Percentiles rank a stretch among this genome's conserved stretches.
Evolutionary conservation across 2,888 invertebrate species (phyloP).

Genomic region (Sipha maydis): DNA sequence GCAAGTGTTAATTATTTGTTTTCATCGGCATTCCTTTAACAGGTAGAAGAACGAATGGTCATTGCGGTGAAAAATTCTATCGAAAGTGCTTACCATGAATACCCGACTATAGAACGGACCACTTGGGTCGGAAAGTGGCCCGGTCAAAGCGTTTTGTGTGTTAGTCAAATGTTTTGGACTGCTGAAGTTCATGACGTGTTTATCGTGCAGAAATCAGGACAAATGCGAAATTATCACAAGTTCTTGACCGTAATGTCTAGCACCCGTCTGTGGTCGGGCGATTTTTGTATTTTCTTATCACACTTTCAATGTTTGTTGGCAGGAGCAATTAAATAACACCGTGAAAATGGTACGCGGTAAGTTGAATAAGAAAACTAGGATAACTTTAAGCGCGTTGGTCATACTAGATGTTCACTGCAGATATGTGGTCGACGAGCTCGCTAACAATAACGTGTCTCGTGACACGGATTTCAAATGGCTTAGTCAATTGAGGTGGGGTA

Average conservation of each 20-base stretch:
- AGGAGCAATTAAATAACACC: conserved; percentile 77
- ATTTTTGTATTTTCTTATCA: neutral
- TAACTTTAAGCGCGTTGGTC: conserved; percentile 83
- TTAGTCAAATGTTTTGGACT: conserved; percentile 87
- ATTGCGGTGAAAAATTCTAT: conserved; percentile 35
- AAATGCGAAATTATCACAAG: conserved; percentile 34
- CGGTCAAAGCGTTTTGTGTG: conserved; percentile 83
- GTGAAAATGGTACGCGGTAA: conserved; percentile 80
- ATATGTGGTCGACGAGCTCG: conserved; percentile 79
- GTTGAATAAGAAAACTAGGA: conserved; percentile 74
- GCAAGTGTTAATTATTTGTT: neutral
- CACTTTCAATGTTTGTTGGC: conserved; percentile 62
- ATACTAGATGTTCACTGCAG: conserved; percentile 88
- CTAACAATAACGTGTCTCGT: conserved; percentile 73
- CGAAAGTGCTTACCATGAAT: conserved; percentile 35
- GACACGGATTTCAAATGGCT: conserved; percentile 87
- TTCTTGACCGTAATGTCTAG: conserved; percentile 37
- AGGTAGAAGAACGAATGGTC: conserved; percentile 86
- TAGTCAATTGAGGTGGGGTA: conserved; percentile 74
- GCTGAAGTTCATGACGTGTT: conserved; percentile 75
- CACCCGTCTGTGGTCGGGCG: neutral
- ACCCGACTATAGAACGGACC: conserved; percentile 67
- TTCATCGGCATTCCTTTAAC: conserved; percentile 64
- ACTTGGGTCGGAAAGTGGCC: conserved; percentile 82
- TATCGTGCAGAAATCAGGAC: conserved; percentile 16